Conservation (phyloP, 1,140 invertebrate species). For the Antheraea mylitta region DNA sequence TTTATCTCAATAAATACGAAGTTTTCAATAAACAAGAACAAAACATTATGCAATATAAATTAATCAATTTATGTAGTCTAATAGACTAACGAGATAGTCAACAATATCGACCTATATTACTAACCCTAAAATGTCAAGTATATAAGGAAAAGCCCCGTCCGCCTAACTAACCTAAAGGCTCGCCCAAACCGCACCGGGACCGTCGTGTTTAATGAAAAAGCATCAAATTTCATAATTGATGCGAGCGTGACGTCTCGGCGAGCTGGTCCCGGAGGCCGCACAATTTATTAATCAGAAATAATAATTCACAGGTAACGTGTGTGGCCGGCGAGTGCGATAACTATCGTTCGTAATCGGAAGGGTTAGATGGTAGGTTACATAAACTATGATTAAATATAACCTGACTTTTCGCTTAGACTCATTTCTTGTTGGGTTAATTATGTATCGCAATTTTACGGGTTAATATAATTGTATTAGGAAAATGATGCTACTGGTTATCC, state of each 20-base stretch:
- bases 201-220: conserved; percentile 70
- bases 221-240: conserved; percentile 75
- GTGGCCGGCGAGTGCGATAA: conserved; percentile 47
- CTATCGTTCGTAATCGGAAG: conserved; percentile 53
- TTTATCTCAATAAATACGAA: neutral
- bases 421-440: neutral
- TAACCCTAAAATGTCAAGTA: conserved; percentile 10
- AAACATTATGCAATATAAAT: too few species aligned
- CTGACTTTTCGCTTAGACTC: neutral
- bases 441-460: too few species aligned
- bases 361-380: conserved; percentile 37
- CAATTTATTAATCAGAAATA: conserved; percentile 78
- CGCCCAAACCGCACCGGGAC: conserved; percentile 47
- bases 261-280: conserved; percentile 44
- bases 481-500: too few species aligned
- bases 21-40: neutral
- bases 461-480: too few species aligned
- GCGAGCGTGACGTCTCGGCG: conserved; percentile 46
- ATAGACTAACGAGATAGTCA: conserved; percentile 1
- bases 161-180: conserved; percentile 55
- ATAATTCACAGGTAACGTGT: conserved; percentile 75
- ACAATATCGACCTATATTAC: conserved; percentile 9
- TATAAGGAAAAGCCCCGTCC: conserved; percentile 15
- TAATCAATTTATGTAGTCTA: neutral
- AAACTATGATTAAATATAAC: neutral